phyloP scores from a whole-genome alignment of 2,888 invertebrate genomes.

The Tryphoninae sp. region DNA sequence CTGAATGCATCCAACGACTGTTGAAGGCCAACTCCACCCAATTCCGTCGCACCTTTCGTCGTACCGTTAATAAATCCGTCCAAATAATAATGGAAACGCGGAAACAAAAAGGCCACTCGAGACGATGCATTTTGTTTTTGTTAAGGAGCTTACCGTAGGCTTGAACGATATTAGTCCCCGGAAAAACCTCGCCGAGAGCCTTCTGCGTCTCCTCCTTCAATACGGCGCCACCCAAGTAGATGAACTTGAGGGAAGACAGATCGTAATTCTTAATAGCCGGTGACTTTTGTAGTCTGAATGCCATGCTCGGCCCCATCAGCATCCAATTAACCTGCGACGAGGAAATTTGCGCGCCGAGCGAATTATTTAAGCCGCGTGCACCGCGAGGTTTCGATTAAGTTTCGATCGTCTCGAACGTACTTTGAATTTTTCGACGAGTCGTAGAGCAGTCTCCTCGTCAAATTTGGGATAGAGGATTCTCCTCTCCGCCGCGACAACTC shows the following conservation, averaged over 20 bases:
- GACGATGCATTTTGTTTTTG: not conserved
- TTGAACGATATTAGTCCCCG: constrained; percentile 58
- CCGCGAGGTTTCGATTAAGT: too few species aligned
- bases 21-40: constrained; percentile 55
- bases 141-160: constrained; percentile 67
- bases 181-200: constrained; percentile 51
- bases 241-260: constrained; percentile 59
- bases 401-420: constrained; percentile 60
- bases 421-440: constrained; percentile 74
- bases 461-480: constrained; percentile 69
- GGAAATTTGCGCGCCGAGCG: too few species aligned
- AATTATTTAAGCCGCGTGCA: too few species aligned
- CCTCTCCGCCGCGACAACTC: constrained; percentile 48
- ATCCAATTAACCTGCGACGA: constrained; percentile 65
- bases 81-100: not conserved
- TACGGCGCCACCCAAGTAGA: constrained; percentile 65
- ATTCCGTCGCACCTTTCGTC: constrained; percentile 73
- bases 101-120: not conserved
- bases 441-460: constrained; percentile 68
- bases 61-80: not conserved
- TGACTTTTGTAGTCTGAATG: constrained; percentile 65
- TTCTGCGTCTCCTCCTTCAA: constrained; percentile 61
- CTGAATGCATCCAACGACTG: constrained; percentile 59
- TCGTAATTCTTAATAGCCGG: constrained; percentile 62
- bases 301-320: constrained; percentile 66